These are phyloP conservation scores for Platysteira castanea DNA, from an alignment of 2,113 vertebrate genomes.

Conservation along the genomic window DNA sequence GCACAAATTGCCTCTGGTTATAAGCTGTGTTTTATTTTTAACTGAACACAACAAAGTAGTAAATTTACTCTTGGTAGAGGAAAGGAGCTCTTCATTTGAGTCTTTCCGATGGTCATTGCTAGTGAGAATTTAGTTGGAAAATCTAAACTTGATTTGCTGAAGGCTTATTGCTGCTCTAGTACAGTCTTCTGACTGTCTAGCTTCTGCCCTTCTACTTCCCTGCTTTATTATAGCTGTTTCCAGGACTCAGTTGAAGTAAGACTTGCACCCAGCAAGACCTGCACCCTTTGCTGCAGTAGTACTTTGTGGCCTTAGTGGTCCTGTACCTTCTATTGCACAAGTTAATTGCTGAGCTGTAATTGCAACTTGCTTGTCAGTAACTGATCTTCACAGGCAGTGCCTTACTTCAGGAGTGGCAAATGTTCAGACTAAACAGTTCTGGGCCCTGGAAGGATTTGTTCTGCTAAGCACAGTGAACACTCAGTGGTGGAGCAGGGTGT, in stretches of 20 bases:
- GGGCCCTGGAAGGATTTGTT: not conserved
- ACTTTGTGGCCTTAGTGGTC: not conserved
- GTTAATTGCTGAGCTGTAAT: not conserved
- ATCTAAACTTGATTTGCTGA: not conserved
- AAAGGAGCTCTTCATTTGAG: not conserved
- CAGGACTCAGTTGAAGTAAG: not conserved
- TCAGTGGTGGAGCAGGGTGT: not conserved
- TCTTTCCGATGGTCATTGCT: not conserved
- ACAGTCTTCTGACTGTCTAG: not conserved
- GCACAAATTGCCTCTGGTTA: conserved; percentile 6
- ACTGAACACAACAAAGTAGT: not conserved
- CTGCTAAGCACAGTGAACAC: not conserved
- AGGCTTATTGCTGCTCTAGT: not conserved
- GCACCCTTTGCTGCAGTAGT: not conserved
- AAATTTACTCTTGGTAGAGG: not conserved
- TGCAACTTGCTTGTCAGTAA: not conserved
- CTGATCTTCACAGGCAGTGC: not conserved
- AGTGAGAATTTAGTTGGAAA: not conserved
- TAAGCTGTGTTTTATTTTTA: not conserved
- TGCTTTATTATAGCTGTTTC: conserved; percentile 36
- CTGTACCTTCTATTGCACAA: not conserved
- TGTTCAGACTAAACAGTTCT: not conserved
- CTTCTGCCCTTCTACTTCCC: conserved; percentile 35
- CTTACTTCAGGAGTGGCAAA: not conserved
- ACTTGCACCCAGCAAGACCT: not conserved